Conservation (phyloP, 2,113 vertebrate genomes). For the Dicerorhinus sumatrensis region DNA sequence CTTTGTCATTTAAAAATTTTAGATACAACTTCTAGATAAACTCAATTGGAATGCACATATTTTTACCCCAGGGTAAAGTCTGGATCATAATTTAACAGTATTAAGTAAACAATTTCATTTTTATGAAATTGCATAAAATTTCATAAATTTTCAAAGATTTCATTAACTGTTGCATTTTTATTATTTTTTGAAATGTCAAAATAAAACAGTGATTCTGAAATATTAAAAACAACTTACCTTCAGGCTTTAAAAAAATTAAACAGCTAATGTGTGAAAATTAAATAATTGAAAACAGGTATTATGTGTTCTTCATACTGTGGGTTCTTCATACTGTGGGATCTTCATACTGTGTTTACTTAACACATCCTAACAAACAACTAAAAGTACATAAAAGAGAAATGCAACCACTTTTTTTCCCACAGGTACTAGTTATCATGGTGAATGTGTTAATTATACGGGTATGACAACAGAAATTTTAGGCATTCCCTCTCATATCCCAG, state of each 20-base stretch:
- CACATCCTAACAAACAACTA: not conserved
- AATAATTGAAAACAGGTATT: not conserved
- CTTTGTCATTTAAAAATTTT: not conserved
- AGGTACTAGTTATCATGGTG: not conserved
- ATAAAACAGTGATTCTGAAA: conserved; percentile 19
- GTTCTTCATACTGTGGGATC: not conserved
- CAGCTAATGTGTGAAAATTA: not conserved
- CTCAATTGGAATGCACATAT: not conserved
- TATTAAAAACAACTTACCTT: not conserved
- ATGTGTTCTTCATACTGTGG: not conserved
- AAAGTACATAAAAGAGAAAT: not conserved
- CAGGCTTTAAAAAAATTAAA: not conserved
- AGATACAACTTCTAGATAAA: not conserved
- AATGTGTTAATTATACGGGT: not conserved
- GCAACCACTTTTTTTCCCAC: not conserved
- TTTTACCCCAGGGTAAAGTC: not conserved
- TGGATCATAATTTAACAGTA: not conserved
- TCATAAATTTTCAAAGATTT: not conserved
- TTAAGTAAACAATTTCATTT: not conserved
- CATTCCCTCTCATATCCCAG: not conserved
- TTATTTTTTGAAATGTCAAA: not conserved
- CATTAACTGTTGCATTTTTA: not conserved
- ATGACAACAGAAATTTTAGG: not conserved
- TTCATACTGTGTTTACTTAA: not conserved
- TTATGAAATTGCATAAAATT: not conserved